Evolutionary conservation across 2,797 vertebrate species (phyloP).

Genomic region (Protonibea diacanthus): DNA sequence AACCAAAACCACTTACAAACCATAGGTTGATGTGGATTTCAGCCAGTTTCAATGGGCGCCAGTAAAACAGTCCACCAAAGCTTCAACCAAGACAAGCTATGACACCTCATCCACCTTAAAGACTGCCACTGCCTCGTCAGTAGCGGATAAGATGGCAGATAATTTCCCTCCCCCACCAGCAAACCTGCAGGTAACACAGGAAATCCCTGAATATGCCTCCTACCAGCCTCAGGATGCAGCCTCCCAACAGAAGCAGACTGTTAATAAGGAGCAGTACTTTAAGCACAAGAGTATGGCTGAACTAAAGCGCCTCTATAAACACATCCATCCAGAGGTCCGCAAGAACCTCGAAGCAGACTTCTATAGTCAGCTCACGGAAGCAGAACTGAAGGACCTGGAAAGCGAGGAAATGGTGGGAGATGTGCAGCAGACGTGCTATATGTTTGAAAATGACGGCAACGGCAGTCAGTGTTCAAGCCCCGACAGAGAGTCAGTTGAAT

Average conservation of each 20-base stretch:
- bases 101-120: constrained; percentile 75
- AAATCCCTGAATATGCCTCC: constrained; percentile 77
- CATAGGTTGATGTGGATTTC: constrained; percentile 88
- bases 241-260: constrained; percentile 70
- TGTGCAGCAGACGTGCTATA: constrained; percentile 84
- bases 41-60: constrained; percentile 88
- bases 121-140: constrained; percentile 58
- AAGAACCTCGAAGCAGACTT: constrained; percentile 89
- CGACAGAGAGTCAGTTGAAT: constrained; percentile 88
- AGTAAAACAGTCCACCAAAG: constrained; percentile 79
- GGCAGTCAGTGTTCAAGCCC: constrained; percentile 84
- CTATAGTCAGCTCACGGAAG: constrained; percentile 86
- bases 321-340: constrained; percentile 90
- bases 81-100: constrained; percentile 74
- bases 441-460: constrained; percentile 89
- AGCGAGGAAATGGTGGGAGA: constrained; percentile 81
- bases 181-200: constrained; percentile 78
- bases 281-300: constrained; percentile 91
- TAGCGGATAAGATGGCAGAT: constrained; percentile 76
- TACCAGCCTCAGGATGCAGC: constrained; percentile 73
- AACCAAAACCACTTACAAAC: constrained; percentile 46
- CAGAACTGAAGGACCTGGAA: constrained; percentile 76
- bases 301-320: constrained; percentile 90
- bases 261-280: constrained; percentile 85
- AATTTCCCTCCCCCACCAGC: constrained; percentile 83